phyloP scores from a whole-genome alignment of 2,888 invertebrate species.

The Leucophenga maculata region DNA sequence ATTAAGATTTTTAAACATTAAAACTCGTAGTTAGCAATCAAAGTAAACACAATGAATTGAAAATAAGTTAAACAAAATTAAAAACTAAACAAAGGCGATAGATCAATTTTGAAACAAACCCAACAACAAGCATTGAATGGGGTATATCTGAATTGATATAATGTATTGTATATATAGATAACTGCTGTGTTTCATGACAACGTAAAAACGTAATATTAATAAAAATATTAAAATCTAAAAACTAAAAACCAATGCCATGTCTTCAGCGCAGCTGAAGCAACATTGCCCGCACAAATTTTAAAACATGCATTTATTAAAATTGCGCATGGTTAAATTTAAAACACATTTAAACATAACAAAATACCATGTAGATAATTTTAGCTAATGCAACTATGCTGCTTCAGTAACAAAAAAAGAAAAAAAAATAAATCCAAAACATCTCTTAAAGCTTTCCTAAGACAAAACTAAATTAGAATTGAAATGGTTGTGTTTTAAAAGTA shows the following conservation, averaged over 20 bases:
- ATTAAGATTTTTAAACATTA: slow-evolving; percentile 56
- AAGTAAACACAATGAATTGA: slow-evolving; percentile 1
- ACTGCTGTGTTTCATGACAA: slow-evolving; percentile 67
- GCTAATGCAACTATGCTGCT: background rate
- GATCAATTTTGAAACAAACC: background rate
- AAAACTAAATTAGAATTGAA: slow-evolving; percentile 1
- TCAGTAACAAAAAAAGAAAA: background rate
- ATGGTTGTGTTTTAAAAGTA: slow-evolving; percentile 26
- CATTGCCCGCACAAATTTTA: no score
- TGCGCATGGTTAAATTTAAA: no score
- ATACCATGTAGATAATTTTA: slow-evolving; percentile 7
- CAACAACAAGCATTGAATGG: slow-evolving; percentile 26
- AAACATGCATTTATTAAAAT: no score
- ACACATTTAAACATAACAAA: no score
- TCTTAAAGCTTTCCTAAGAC: background rate
- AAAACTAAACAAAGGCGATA: slow-evolving; percentile 42
- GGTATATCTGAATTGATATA: slow-evolving; percentile 37
- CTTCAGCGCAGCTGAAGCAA: background rate
- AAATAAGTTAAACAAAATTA: slow-evolving; percentile 43
- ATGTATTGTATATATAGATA: slow-evolving; percentile 59
- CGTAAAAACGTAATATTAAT: slow-evolving; percentile 48
- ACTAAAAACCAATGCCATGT: background rate
- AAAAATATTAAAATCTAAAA: slow-evolving; percentile 13
- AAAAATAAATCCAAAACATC: background rate
- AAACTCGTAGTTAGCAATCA: slow-evolving; percentile 15